A percentile compares a stretch with the other conserved stretches of the same genome.
Evolutionary conservation across 2,888 invertebrate species (phyloP).

Genomic region (Macropis europaea): DNA sequence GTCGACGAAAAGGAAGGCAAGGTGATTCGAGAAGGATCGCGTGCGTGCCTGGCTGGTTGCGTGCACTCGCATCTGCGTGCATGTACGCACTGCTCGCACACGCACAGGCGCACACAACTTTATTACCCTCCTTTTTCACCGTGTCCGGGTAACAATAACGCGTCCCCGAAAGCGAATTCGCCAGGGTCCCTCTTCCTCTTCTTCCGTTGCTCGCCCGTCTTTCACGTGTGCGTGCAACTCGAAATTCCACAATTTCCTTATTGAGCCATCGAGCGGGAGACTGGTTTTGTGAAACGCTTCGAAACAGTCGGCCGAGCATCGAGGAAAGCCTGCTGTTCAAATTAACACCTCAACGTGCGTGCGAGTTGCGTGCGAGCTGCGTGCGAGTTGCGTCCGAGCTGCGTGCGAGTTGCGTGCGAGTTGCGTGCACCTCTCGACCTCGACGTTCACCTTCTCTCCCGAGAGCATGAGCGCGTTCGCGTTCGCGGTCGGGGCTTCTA

Average conservation of each 20-base stretch:
- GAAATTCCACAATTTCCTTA: conserved; percentile 34
- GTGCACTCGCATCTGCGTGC: conserved; percentile 53
- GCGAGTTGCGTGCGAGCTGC: conserved; percentile 54
- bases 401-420: no score
- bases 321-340: conserved; percentile 53
- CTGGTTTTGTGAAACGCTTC: conserved; percentile 34
- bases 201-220: background rate
- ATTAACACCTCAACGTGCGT: conserved; percentile 61
- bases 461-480: no score
- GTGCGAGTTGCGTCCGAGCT: no score
- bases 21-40: conserved; percentile 53
- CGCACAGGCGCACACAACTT: conserved; percentile 55
- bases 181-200: background rate
- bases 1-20: conserved; percentile 31
- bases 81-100: conserved; percentile 49
- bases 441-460: background rate
- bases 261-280: conserved; percentile 40
- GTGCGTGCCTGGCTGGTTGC: conserved; percentile 56
- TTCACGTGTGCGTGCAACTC: background rate
- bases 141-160: conserved; percentile 62
- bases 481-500: no score
- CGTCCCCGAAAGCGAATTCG: background rate
- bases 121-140: no score
- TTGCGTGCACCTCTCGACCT: no score
- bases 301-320: conserved; percentile 45